These are phyloP conservation scores for Orchesellides sinensis DNA, from an alignment of 2,888 invertebrate species.

Conservation along the genomic window DNA sequence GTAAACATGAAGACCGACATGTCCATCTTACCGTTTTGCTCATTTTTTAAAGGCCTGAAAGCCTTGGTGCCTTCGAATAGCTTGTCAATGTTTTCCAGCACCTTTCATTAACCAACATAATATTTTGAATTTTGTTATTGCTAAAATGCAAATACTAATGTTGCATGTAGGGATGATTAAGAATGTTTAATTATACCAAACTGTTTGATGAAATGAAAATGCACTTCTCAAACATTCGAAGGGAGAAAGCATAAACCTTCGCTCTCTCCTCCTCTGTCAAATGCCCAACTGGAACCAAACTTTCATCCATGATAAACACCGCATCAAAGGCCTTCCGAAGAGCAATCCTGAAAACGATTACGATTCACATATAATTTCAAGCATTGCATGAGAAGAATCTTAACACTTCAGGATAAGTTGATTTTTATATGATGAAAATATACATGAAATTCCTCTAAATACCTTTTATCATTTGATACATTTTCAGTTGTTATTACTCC, in stretches of 20 bases:
- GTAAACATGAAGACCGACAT: constrained; percentile 21
- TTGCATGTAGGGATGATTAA: too few species aligned
- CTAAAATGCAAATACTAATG: neutral
- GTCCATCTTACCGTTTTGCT: neutral
- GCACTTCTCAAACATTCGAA: constrained; percentile 20
- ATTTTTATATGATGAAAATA: neutral
- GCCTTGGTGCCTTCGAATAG: constrained; percentile 24
- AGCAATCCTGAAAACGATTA: neutral
- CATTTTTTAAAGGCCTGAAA: neutral
- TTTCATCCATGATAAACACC: constrained; percentile 33
- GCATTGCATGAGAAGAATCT: too few species aligned
- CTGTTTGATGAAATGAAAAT: constrained; percentile 12
- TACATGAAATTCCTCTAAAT: neutral
- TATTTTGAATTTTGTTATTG: too few species aligned
- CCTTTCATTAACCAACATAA: neutral
- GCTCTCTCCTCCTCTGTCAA: neutral
- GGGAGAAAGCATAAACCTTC: constrained; percentile 13
- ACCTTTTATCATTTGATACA: constrained; percentile 15
- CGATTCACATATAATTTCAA: too few species aligned
- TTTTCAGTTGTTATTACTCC: constrained; percentile 12
- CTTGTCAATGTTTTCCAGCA: constrained; percentile 22
- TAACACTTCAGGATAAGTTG: neutral
- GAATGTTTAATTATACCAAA: constrained; percentile 14
- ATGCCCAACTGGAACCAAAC: neutral
- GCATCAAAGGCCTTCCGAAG: constrained; percentile 38